A percentile compares a stretch with the other conserved stretches of the same genome.
Conservation (phyloP, 2,113 vertebrate genomes). For the Saccopteryx leptura region DNA sequence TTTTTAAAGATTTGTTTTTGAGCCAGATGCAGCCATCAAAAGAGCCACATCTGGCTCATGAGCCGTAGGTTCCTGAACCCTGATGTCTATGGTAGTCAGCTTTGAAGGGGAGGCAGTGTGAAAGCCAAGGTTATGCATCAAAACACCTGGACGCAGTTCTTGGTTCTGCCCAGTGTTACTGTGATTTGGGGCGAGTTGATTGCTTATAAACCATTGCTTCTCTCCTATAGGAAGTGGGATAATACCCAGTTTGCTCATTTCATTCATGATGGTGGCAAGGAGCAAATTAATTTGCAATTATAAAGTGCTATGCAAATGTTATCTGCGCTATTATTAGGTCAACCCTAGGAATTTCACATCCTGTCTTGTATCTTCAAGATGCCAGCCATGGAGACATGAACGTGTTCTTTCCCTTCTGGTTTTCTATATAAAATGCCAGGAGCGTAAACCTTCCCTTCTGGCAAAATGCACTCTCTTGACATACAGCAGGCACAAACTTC, state of each 20-base stretch:
- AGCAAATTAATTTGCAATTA: constrained; percentile 32
- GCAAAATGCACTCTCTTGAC: neutral
- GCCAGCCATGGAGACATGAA: neutral
- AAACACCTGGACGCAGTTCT: neutral
- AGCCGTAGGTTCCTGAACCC: no score
- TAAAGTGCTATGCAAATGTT: neutral
- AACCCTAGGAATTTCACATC: neutral
- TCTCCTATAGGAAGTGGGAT: neutral
- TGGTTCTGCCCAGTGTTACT: neutral
- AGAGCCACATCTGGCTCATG: no score
- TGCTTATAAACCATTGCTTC: constrained; percentile 2
- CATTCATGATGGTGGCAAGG: neutral
- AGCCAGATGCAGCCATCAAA: no score
- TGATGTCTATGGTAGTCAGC: neutral
- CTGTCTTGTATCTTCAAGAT: neutral
- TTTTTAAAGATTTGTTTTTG: no score
- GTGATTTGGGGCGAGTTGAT: neutral
- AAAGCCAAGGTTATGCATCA: neutral
- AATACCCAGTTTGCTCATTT: neutral
- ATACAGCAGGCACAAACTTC: neutral
- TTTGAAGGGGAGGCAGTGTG: neutral
- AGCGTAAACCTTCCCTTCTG: constrained; percentile 38
- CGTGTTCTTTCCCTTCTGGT: neutral
- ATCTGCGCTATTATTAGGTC: neutral
- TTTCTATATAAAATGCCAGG: constrained; percentile 57